Percentiles rank a stretch among this genome's conserved stretches.
phyloP scores from a whole-genome alignment of 2,888 invertebrate genomes.

The Lasioglossum malachurum region DNA sequence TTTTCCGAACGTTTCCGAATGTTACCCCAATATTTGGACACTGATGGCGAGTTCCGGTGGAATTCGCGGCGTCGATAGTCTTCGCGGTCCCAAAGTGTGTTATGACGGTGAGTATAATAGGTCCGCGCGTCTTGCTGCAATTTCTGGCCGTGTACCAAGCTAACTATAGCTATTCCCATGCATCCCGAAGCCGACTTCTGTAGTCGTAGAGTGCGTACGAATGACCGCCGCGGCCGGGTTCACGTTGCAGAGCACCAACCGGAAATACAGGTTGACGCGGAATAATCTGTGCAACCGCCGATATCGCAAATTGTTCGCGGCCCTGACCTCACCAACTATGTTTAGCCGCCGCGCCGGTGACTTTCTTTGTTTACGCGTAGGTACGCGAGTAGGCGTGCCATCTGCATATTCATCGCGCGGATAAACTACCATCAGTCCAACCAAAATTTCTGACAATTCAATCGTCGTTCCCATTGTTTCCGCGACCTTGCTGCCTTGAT shows the following conservation, averaged over 20 bases:
- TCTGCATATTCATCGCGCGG: neutral
- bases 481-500: neutral
- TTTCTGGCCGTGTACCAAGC: conserved; percentile 75
- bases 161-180: conserved; percentile 74
- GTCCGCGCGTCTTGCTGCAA: conserved; percentile 66
- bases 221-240: conserved; percentile 64
- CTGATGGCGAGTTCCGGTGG: neutral
- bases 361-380: neutral
- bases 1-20: neutral
- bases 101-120: conserved; percentile 62
- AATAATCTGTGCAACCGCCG: conserved; percentile 35
- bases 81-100: conserved; percentile 44
- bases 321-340: conserved; percentile 55
- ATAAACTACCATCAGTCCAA: neutral
- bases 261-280: conserved; percentile 54
- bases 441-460: neutral
- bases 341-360: neutral
- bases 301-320: conserved; percentile 55
- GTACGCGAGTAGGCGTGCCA: neutral
- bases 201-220: conserved; percentile 55
- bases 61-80: conserved; percentile 14
- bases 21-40: neutral
- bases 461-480: neutral
- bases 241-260: conserved; percentile 53
- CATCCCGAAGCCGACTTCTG: conserved; percentile 57